A percentile compares a stretch with the other conserved stretches of the same genome.
Evolutionary conservation across 2,113 vertebrate genomes (phyloP).

Genomic region (Erpornis zantholeuca): DNA sequence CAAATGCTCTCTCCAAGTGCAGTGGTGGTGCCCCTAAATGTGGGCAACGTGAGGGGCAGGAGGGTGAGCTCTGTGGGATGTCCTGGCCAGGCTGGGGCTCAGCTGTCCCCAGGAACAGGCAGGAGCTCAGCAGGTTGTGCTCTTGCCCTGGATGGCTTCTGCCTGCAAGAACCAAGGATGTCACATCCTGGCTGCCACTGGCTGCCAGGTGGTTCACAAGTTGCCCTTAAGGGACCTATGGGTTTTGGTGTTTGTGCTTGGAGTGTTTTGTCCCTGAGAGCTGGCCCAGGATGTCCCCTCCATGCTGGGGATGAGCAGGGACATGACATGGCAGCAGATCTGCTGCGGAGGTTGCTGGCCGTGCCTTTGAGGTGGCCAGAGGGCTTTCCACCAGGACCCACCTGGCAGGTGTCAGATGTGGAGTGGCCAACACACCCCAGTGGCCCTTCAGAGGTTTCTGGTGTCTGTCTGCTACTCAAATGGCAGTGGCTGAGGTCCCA

Average conservation of each 20-base stretch:
- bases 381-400: neutral
- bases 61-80: neutral
- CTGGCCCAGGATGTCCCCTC: neutral
- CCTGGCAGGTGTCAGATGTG: neutral
- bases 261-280: neutral
- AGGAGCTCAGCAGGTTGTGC: rapidly evolving
- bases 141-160: neutral
- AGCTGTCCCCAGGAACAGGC: neutral
- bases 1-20: neutral
- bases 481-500: neutral
- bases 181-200: rapidly evolving
- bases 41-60: rapidly evolving
- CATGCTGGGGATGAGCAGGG: neutral
- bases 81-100: neutral
- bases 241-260: neutral
- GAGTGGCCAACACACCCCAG: neutral
- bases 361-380: neutral
- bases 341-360: neutral
- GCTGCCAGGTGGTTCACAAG: rapidly evolving
- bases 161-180: neutral
- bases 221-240: neutral
- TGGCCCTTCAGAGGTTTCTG: neutral
- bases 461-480: neutral
- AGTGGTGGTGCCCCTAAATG: rapidly evolving
- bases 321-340: rapidly evolving